Evolutionary conservation across 2,888 invertebrate genomes (phyloP), one percentile per base, ranked within the genome.

Genomic region (Xestia ashworthii): DNA sequence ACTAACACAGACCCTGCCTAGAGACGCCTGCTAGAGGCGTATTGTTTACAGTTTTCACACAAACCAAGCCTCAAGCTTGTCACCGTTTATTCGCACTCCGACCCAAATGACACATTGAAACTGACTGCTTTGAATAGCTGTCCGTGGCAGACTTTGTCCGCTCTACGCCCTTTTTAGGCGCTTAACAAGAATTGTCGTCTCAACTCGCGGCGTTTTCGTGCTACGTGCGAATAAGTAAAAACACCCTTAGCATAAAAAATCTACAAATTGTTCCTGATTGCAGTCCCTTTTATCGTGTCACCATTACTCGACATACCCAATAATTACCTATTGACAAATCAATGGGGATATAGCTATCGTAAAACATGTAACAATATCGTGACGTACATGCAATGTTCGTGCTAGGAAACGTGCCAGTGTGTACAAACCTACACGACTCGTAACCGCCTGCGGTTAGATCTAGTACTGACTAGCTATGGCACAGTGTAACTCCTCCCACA

Each of bases 291-390:
- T 44, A 74, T 74, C 74, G 38, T 81, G 25, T 60, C n/a, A 74
- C 16, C 50, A 60, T 66, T 25, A 65, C 55, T 41, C 41, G 22
- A 25, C 65, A 38, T 11, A 75, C 66, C 38, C 46, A 46, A 14
- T 65, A 53, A 78, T 78, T 74, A 66, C 22, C 8, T 78, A 66
- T 66, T 81, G 50, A 81, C 65, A 46, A 81, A 60, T 44, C 32
- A 16, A 44, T 25, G 12, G 16, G 1, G 44, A 71, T 9, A 71
- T 9, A 62, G 9, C 46, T 53, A 38, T 55, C 46, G 50, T 11
- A 38, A 41, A 75, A 74, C 38, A 53, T 25, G 16, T 66, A 9
- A 41, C 60, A 46, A 60, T 67, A 66, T 76, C 46, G 46, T 76
- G 60, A 48, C 53, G 46, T 50, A 50, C 6, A 6, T 25, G 3